Evolutionary conservation across 2,888 invertebrate species (phyloP), one percentile per base, ranked within the genome.

Genomic region (Meiosimyza platycephala): DNA sequence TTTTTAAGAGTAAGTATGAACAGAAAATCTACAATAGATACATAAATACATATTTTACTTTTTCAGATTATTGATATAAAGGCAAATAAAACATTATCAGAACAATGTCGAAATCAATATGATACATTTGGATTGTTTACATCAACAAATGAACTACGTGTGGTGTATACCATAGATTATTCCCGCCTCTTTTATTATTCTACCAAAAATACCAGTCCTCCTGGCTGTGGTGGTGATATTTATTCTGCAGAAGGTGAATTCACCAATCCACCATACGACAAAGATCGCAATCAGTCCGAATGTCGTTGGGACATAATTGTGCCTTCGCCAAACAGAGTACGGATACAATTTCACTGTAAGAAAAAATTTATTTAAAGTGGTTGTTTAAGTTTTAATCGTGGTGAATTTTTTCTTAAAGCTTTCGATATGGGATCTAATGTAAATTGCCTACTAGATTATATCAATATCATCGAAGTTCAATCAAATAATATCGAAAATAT

Each of bases 201-300:
- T 13, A 80, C 77, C 22, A 70, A 66, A 11, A 79, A 78, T 16
- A 62, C 71, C 1, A 55, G 78, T 3, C 77, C 79, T 0, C 67
- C 76, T 2, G 86, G 84, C 12, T 86, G 85, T 74, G 85, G 85
- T 9, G 85, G 87, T 2, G 72, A 76, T 4, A 74, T 84, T 0
- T 76, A 74, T 9, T 13, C 72, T 0, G 5, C 71, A 3, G 73
- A 74, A 0, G 85, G 85, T 0, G 85, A 82, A 60, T 88, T 94
- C 71, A 88, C 89, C 1, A 94, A 93, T 79, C 94, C 94, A 0
- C 80, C 91, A 33, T 94, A 92, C 86, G 92, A 92, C 0, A 85
- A 88, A 12, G 86, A 87, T 75, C 89, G 90, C 52, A 87, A 89
- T 69, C 85, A 88, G 72, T 87, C 88, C 0, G 82, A 86, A 13